Conservation (phyloP, 2,113 vertebrate species). For the Lontra canadensis region DNA sequence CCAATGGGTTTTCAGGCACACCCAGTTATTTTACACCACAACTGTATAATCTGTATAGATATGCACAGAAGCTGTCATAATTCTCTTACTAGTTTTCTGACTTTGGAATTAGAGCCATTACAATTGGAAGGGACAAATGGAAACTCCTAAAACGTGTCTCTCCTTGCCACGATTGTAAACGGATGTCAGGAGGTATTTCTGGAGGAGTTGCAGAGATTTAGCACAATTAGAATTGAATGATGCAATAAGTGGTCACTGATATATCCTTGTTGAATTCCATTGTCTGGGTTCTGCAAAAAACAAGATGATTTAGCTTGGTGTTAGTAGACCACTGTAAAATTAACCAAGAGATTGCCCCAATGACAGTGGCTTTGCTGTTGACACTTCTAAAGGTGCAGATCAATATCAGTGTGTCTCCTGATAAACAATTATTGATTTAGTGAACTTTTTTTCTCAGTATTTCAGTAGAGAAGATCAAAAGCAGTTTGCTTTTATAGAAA, state of each 20-base stretch:
- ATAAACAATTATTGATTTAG: neutral
- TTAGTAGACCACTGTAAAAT: neutral
- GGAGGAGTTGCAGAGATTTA: neutral
- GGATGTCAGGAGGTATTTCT: neutral
- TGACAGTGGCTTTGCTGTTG: neutral
- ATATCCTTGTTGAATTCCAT: neutral
- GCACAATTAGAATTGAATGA: neutral
- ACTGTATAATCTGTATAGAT: neutral
- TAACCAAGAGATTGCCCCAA: neutral
- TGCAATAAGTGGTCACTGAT: neutral
- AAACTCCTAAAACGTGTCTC: neutral
- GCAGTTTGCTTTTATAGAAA: neutral
- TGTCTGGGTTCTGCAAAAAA: neutral
- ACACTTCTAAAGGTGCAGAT: neutral
- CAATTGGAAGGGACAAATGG: neutral
- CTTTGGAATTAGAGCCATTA: neutral
- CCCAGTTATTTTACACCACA: neutral
- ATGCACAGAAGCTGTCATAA: neutral
- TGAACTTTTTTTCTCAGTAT: neutral
- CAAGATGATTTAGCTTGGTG: neutral
- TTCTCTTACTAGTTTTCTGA: neutral
- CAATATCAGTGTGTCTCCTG: neutral
- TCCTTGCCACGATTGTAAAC: neutral
- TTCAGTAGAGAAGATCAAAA: neutral
- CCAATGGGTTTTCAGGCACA: neutral